Base-by-base conservation (phyloP, 2,888 invertebrate genomes). In the Dicyrtomina minuta region DNA sequence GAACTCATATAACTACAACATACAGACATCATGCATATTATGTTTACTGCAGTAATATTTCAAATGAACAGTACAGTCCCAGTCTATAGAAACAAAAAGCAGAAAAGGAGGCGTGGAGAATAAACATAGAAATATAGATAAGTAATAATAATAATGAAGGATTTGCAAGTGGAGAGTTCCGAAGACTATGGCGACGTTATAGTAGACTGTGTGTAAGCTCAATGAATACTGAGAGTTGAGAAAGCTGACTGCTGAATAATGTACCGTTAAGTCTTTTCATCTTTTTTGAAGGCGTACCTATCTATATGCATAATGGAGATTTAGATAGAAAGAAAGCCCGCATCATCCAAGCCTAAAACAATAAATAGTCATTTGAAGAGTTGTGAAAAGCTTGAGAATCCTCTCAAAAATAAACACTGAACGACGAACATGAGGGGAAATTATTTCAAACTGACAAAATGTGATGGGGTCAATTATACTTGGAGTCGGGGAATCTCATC, bases 401-500 rank as follows among this genome's bases (percentile, higher is more conserved):
- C 51, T 61, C 59, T 64, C 58, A 59, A 71, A 68, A 71, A 65
- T 68, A 71, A 71, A 71, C 68, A 71, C 60, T 53, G 27, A 51
- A 51, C 59, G 17, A 43, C 15, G 6, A 15, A 15, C 39, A 26
- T 20, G 55, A n/a, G 24, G 60, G 66, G 58, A 66, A 60, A 68
- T 71, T 61, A 66, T 71, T 61, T 27, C 71, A 44, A 66, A 68
- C 71, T 65, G 68, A 71, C 61, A 68, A 71, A 65, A 71, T 71
- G 64, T 68, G 71, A 71, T 71, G 71, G 71, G 71, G 68, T 71
- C 72, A 70, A 70, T 70, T 67, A 64, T 67, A 51, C 60, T 67
- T 46, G 61, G 67, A 33, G 39, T 66, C 39, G 17, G n/a, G 60
- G 17, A 27, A 43, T 51, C 22, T 39, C 39, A 20, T 51, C 60